Conservation (phyloP, 2,797 vertebrate genomes). For the Babyrousa celebensis region DNA sequence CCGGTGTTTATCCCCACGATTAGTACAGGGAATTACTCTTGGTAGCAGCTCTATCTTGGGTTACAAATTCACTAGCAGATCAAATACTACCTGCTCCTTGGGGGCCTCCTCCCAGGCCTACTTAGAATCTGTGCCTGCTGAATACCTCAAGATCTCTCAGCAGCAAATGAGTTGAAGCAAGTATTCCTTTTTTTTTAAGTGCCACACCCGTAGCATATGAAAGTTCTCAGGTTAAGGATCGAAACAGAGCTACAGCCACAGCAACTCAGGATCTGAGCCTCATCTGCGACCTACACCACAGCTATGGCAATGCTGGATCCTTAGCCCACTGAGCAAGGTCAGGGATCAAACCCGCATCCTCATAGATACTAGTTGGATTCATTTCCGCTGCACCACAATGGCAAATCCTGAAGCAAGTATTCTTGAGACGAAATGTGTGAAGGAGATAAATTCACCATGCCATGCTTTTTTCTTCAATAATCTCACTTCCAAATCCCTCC, state of each 20-base stretch:
- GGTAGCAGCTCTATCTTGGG: background rate
- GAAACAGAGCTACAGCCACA: no score
- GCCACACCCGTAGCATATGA: no score
- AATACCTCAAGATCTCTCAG: background rate
- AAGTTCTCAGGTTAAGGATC: no score
- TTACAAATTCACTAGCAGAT: background rate
- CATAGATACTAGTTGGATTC: no score
- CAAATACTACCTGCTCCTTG: background rate
- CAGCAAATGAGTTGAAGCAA: background rate
- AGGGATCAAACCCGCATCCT: no score
- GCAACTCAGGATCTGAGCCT: no score
- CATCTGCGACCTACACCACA: no score
- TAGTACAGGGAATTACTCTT: background rate
- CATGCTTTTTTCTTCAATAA: constrained; percentile 70
- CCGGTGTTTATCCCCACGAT: background rate
- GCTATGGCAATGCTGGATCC: no score
- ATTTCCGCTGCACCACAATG: no score
- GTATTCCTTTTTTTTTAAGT: no score
- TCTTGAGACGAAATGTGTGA: constrained; percentile 24
- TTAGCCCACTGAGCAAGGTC: no score
- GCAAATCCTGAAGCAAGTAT: background rate
- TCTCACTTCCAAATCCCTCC: constrained; percentile 36
- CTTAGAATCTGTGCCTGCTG: constrained; percentile 29
- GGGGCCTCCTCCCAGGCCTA: background rate
- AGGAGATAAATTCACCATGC: constrained; percentile 31